A percentile compares a stretch with the other conserved stretches of the same genome.
These are phyloP conservation scores for Ostrea denselamellosa DNA, from an alignment of 1,140 invertebrate genomes.

Conservation along the genomic window DNA sequence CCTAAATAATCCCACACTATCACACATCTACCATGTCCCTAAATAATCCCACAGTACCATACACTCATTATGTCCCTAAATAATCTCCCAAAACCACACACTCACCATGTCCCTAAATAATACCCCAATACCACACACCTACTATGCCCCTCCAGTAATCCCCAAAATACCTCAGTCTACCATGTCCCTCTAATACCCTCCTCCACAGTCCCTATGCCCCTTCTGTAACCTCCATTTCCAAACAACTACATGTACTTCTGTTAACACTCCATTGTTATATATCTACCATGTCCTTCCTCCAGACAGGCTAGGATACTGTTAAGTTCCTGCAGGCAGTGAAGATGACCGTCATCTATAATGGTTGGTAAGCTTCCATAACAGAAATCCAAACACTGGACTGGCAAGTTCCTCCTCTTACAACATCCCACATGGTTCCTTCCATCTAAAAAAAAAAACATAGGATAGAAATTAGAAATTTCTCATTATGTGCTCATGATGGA, in stretches of 20 bases:
- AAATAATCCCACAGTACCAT: too few species aligned
- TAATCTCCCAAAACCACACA: too few species aligned
- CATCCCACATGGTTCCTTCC: slow-evolving; percentile 57
- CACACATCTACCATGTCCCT: too few species aligned
- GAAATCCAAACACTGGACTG: slow-evolving; percentile 48
- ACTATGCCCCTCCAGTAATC: background rate
- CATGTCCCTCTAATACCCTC: background rate
- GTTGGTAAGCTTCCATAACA: slow-evolving; percentile 45
- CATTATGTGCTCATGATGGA: background rate
- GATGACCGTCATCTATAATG: background rate
- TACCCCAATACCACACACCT: too few species aligned
- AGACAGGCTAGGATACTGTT: slow-evolving; percentile 41
- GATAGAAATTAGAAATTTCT: background rate
- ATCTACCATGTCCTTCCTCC: slow-evolving; percentile 50
- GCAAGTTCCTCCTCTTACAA: slow-evolving; percentile 50
- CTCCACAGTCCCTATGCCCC: too few species aligned
- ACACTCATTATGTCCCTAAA: too few species aligned
- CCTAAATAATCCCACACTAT: too few species aligned
- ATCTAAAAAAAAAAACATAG: slow-evolving; percentile 40
- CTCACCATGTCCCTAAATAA: background rate
- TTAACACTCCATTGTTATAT: background rate
- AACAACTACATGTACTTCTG: too few species aligned
- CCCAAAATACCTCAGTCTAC: background rate
- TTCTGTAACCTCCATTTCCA: background rate
- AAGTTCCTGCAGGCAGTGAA: background rate